These are phyloP conservation scores for Calliphora vomitoria DNA, from an alignment of 2,888 invertebrate genomes.

Conservation along the genomic window DNA sequence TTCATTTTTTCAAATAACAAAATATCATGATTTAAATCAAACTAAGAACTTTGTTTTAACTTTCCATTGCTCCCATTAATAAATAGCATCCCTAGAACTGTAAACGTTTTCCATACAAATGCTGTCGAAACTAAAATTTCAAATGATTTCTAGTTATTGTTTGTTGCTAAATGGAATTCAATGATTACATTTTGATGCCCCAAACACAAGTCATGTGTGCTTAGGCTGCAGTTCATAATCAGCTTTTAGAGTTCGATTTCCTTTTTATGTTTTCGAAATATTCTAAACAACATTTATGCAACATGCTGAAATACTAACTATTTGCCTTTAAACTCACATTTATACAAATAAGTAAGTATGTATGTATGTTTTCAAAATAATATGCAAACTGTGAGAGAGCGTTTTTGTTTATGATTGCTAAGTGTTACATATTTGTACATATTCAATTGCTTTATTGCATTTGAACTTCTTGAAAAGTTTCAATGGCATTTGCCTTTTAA, in stretches of 20 bases:
- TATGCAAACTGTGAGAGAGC: conserved; percentile 4
- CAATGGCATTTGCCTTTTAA: conserved; percentile 2
- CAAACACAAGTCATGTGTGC: neutral
- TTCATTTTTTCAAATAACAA: no score
- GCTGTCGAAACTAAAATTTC: neutral
- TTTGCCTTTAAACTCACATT: neutral
- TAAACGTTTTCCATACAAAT: no score
- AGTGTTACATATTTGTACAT: conserved; percentile 35
- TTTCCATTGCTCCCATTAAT: no score
- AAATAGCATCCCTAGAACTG: no score
- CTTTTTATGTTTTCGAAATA: neutral
- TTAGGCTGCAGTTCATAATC: neutral
- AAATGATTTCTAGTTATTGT: neutral
- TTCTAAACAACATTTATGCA: neutral
- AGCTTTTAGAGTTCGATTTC: neutral
- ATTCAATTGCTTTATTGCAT: conserved; percentile 45
- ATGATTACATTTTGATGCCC: neutral
- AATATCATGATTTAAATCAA: no score
- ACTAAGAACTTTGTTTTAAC: no score
- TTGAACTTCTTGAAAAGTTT: conserved; percentile 34
- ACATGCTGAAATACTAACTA: neutral
- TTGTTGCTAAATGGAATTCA: neutral
- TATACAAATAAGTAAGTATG: no score
- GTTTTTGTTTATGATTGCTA: conserved; percentile 5
- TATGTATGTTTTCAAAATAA: neutral